phyloP scores from a whole-genome alignment of 2,113 vertebrate genomes.

The Mobula birostris region DNA sequence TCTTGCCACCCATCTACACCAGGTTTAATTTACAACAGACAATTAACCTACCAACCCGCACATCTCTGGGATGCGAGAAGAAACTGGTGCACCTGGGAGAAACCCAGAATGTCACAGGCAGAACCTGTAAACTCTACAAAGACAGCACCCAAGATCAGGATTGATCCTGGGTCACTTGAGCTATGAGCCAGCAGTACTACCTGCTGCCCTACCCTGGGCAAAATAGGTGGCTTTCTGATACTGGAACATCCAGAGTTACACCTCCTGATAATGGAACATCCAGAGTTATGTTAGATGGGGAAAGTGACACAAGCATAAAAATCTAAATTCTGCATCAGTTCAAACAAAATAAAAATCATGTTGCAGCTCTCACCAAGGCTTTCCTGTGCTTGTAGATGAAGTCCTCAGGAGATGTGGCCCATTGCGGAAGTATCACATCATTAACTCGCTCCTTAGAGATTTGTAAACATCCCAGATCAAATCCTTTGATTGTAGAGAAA shows the following conservation, averaged over 20 bases:
- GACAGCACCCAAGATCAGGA: no score
- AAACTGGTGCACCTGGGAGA: no score
- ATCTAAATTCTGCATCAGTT: background rate
- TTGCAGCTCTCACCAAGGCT: constrained; percentile 74
- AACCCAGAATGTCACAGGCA: no score
- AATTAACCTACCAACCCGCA: no score
- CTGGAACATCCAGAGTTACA: background rate
- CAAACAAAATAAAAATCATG: background rate
- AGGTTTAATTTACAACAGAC: no score
- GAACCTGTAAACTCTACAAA: no score
- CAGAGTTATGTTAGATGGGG: background rate
- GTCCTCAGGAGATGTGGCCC: constrained; percentile 91
- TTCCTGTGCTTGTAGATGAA: constrained; percentile 95
- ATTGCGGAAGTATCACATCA: constrained; percentile 82
- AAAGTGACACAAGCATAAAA: background rate
- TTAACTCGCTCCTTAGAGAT: constrained; percentile 83
- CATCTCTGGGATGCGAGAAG: no score
- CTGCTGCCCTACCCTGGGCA: no score
- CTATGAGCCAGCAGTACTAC: no score
- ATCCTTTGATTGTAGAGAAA: constrained; percentile 56
- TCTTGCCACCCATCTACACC: no score
- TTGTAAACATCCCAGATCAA: constrained; percentile 84
- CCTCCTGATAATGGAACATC: background rate
- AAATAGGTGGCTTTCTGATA: background rate
- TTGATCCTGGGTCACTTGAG: no score